Percentiles rank a stretch among this genome's conserved stretches.
Evolutionary conservation across 2,888 invertebrate genomes (phyloP).

Genomic region (Eupeodes latifasciatus): DNA sequence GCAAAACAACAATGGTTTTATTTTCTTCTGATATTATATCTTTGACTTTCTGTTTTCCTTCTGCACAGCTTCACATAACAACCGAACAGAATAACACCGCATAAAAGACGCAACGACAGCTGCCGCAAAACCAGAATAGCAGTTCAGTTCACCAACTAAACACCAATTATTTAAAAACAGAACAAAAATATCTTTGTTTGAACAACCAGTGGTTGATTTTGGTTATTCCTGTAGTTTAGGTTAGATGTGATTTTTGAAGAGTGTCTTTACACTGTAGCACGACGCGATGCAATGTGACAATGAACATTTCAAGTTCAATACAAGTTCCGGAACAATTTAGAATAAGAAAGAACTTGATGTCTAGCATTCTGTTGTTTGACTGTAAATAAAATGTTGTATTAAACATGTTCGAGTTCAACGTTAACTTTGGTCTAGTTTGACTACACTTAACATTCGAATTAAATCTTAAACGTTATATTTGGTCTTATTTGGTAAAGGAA

Average conservation of each 20-base stretch:
- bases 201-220: conserved; percentile 25
- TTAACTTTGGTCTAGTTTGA: background rate
- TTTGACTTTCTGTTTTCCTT: background rate
- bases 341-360: background rate
- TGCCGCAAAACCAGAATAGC: conserved; percentile 27
- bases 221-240: background rate
- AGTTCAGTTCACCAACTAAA: conserved; percentile 9
- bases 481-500: background rate
- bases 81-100: background rate
- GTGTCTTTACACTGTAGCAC: no score
- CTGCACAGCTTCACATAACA: background rate
- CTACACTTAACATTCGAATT: background rate
- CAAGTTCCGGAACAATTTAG: conserved; percentile 6
- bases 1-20: conserved; percentile 16
- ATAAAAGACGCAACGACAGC: conserved; percentile 11
- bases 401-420: background rate
- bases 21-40: background rate
- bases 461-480: background rate
- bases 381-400: background rate
- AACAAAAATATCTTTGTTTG: conserved; percentile 2
- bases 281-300: background rate
- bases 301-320: background rate
- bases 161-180: conserved; percentile 9
- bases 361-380: conserved; percentile 7
- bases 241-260: background rate